Conservation (phyloP, 2,888 invertebrate species). For the Hirtodrosophila confusa region DNA sequence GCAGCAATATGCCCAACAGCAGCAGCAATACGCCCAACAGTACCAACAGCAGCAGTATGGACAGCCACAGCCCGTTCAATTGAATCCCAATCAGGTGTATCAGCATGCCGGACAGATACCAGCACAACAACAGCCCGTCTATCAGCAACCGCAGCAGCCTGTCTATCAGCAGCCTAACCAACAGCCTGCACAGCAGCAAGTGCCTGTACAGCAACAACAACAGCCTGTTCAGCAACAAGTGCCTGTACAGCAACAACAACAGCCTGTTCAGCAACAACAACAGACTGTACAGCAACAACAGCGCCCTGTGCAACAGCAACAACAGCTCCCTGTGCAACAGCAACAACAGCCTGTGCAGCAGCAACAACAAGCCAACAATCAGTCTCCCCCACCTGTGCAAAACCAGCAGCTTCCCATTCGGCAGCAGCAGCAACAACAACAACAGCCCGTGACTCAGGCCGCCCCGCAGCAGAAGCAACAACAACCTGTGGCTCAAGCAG, state of each 20-base stretch:
- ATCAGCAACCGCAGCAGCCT: slow-evolving; percentile 52
- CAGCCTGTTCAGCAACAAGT: not conserved
- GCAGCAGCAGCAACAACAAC: slow-evolving; percentile 50
- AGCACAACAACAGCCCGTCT: slow-evolving; percentile 65
- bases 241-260: slow-evolving; percentile 48
- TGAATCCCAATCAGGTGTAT: slow-evolving; percentile 78
- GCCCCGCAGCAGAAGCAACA: slow-evolving; percentile 35
- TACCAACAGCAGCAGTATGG: slow-evolving; percentile 63
- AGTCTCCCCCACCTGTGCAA: slow-evolving; percentile 30
- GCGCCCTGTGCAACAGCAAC: slow-evolving; percentile 44
- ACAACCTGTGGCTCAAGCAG: not conserved
- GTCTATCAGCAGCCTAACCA: slow-evolving; percentile 41
- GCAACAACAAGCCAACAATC: slow-evolving; percentile 46
- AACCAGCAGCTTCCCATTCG: slow-evolving; percentile 36
- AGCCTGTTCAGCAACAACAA: slow-evolving; percentile 41
- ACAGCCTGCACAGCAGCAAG: slow-evolving; percentile 25
- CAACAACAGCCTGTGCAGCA: slow-evolving; percentile 46
- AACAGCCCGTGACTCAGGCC: slow-evolving; percentile 28
- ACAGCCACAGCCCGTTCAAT: slow-evolving; percentile 71
- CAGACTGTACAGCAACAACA: slow-evolving; percentile 35
- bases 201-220: slow-evolving; percentile 5
- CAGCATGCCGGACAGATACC: slow-evolving; percentile 57
- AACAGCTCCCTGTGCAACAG: slow-evolving; percentile 31
- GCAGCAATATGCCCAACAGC: slow-evolving; percentile 74
- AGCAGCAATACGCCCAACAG: slow-evolving; percentile 58